Conservation (phyloP, 2,113 vertebrate genomes). For the Guaruba guarouba region DNA sequence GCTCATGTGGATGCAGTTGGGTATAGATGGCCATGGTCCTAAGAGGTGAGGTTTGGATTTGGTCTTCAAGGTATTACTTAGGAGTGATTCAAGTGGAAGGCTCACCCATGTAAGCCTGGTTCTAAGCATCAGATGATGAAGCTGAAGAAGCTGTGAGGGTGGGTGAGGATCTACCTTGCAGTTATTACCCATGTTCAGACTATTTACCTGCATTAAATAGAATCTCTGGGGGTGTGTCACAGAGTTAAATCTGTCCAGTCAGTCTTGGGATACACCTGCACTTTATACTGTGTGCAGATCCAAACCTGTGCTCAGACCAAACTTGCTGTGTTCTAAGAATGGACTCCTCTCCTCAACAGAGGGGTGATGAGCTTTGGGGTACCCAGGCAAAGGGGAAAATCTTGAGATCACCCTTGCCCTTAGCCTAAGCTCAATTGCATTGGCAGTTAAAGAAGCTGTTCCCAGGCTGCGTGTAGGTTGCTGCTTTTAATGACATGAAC, state of each 20-base stretch:
- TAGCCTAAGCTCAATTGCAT: not conserved
- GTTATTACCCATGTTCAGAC: not conserved
- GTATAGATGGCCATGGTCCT: no score
- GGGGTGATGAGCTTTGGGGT: not conserved
- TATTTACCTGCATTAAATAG: not conserved
- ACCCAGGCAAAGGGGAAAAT: not conserved
- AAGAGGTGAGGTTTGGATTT: not conserved
- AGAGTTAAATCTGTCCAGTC: not conserved
- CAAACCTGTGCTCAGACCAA: not conserved
- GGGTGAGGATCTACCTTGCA: not conserved
- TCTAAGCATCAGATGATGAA: accelerated
- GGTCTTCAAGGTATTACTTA: not conserved
- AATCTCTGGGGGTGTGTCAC: not conserved
- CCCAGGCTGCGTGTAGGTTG: not conserved
- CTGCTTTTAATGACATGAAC: not conserved
- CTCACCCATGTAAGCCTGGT: accelerated
- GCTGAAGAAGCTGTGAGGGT: not conserved
- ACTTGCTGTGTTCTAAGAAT: accelerated
- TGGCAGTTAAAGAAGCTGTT: not conserved
- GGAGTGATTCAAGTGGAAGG: not conserved
- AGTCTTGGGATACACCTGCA: not conserved
- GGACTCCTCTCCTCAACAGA: not conserved
- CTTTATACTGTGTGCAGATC: accelerated
- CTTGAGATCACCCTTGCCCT: not conserved
- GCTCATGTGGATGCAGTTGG: not conserved